Conservation (phyloP, 2,888 invertebrate species). For the Eurois occulta region DNA sequence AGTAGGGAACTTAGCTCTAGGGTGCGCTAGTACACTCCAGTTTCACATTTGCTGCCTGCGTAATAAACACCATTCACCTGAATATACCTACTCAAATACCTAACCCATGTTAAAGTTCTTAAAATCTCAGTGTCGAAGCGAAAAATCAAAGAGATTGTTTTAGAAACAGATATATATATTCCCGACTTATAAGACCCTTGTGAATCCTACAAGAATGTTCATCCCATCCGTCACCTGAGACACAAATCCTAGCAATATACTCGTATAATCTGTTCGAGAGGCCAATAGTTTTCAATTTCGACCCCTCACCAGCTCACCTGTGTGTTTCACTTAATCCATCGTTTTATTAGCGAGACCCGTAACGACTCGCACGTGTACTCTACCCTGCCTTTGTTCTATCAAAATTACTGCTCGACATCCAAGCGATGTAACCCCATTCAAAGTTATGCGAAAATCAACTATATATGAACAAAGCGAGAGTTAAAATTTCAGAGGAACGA, state of each 20-base stretch:
- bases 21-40: not conserved
- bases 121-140: not conserved
- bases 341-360: conserved; percentile 88
- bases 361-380: conserved; percentile 87
- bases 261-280: conserved; percentile 81
- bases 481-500: conserved; percentile 56
- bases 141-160: not conserved
- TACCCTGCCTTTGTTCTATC: conserved; percentile 86
- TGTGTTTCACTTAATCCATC: conserved; percentile 84
- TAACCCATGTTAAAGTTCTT: not conserved
- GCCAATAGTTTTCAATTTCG: conserved; percentile 88
- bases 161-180: not conserved
- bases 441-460: conserved; percentile 59
- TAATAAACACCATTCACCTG: not conserved
- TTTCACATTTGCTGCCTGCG: not conserved
- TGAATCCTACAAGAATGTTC: conserved; percentile 65
- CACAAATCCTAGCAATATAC: conserved; percentile 80
- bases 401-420: conserved; percentile 71
- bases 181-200: not conserved
- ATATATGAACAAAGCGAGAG: conserved; percentile 50
- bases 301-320: conserved; percentile 90
- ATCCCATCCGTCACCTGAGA: conserved; percentile 72
- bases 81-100: not conserved
- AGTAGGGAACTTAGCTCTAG: not conserved
- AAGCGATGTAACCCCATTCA: conserved; percentile 63